Evolutionary conservation across 1,140 invertebrate genomes (phyloP), one percentile per base, ranked within the genome.

Genomic region (Megalonaias nervosa): DNA sequence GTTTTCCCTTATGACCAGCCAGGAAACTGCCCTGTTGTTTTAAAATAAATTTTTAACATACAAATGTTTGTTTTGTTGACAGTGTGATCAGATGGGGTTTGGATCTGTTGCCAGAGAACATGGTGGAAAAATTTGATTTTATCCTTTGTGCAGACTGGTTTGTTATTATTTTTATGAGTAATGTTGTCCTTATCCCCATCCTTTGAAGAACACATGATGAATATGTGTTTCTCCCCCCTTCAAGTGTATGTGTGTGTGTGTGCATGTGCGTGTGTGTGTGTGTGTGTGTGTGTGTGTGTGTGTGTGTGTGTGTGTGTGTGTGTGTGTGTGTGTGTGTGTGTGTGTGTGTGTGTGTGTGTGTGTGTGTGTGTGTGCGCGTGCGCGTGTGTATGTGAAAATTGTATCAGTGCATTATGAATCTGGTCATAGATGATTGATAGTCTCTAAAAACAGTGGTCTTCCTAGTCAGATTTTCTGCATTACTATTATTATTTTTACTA

Each of bases 91-190:
- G 87, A 67, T 91, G 90, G 89, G 87, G 86, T 67, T 60, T 75
- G 26, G 84, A 79, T 48, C 26, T 64, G 6, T 48, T 78, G n/a
- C 78, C 84, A 48, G 77, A 79, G 48, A 82, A 86, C 56, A 69
- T 87, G 16, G 74, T 74, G 61, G 74, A 70, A 68, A 86, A 86
- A 66, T 95, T 94, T 89, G 95, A 96, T 90, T 91, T 94, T 31
- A 93, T 96, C 57, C 88, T 96, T 2, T 95, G 94, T 84, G 95
- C 95, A 14, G 95, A 96, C 88, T 96, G 95, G 89, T 90, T 77
- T 82, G 82, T 74, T 17, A 48, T 55, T 62, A 23, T 23, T 21
- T 62, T 26, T 60, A n/a, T 21, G 19, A 13, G 3, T 38, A 55
- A 62, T 11, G 11, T 70, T 70, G 17, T 70, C 59, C 15, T 23